Evolutionary conservation across 2,888 invertebrate genomes (phyloP).

Genomic region (Ephialtes manifestator): DNA sequence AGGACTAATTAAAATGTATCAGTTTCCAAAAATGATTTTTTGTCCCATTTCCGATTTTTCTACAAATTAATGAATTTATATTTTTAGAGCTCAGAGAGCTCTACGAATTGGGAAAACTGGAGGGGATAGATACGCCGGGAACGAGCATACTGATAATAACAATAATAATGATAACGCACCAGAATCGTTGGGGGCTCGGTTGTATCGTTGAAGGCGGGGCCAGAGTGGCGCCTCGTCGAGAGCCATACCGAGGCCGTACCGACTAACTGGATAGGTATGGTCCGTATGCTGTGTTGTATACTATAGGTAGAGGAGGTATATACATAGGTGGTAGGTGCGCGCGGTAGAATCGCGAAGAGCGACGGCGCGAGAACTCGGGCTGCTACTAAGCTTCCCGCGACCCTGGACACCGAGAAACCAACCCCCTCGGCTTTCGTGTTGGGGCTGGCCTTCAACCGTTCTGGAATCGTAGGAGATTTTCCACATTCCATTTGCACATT

Average conservation of each 20-base stretch:
- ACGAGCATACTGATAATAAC: slow-evolving; percentile 58
- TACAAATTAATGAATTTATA: not conserved
- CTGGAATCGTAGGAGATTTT: not conserved
- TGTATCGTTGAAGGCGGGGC: slow-evolving; percentile 82
- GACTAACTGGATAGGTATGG: slow-evolving; percentile 79
- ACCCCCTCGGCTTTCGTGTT: slow-evolving; percentile 45
- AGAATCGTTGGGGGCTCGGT: slow-evolving; percentile 70
- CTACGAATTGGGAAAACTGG: too few relatives aligned
- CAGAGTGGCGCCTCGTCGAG: slow-evolving; percentile 77
- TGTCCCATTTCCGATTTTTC: not conserved
- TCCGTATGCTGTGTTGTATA: slow-evolving; percentile 70
- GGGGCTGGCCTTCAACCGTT: not conserved
- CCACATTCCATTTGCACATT: not conserved
- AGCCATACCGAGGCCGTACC: slow-evolving; percentile 75
- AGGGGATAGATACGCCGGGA: slow-evolving; percentile 61
- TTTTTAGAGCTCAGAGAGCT: not conserved
- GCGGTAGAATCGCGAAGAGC: slow-evolving; percentile 63
- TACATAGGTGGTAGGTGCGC: slow-evolving; percentile 52
- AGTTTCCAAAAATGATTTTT: too few relatives aligned
- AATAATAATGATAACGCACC: slow-evolving; percentile 76
- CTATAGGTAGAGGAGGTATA: slow-evolving; percentile 72
- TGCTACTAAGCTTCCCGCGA: slow-evolving; percentile 68
- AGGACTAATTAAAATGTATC: too few relatives aligned
- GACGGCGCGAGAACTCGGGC: slow-evolving; percentile 76
- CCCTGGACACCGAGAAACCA: slow-evolving; percentile 59